A percentile compares a stretch with the other conserved stretches of the same genome.
These are phyloP conservation scores for Pimephales promelas DNA, from an alignment of 2,113 vertebrate species.

Conservation along the genomic window DNA sequence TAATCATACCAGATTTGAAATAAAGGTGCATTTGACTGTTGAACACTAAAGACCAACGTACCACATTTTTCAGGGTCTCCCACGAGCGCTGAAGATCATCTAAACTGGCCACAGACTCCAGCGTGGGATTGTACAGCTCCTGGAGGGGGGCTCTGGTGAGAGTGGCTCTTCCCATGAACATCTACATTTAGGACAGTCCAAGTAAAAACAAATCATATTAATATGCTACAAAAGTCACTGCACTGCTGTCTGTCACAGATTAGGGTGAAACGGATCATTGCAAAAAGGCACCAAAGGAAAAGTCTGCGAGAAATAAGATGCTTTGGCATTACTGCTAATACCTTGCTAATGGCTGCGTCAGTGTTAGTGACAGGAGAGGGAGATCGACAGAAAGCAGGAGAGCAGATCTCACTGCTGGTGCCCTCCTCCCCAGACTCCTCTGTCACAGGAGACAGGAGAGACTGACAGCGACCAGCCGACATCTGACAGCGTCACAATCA, in stretches of 20 bases:
- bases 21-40: not conserved
- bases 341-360: conserved; percentile 93
- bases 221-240: not conserved
- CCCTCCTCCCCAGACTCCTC: conserved; percentile 99
- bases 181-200: conserved; percentile 12
- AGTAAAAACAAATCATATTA: not conserved
- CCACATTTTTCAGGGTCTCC: conserved; percentile 99
- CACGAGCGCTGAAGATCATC: conserved; percentile 95
- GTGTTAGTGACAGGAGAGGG: conserved; percentile 92
- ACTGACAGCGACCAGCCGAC: conserved; percentile 98
- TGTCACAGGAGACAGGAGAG: conserved; percentile 95
- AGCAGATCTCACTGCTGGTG: conserved; percentile 97
- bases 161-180: conserved; percentile 74
- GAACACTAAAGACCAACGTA: conserved; percentile 64
- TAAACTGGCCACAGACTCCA: conserved; percentile 83
- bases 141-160: conserved; percentile 76
- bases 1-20: conserved; percentile 1
- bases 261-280: not conserved
- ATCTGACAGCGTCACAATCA: conserved; percentile 78
- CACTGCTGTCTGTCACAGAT: not conserved
- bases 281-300: not conserved
- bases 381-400: conserved; percentile 93
- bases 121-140: conserved; percentile 84
- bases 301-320: not conserved
- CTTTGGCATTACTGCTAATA: conserved; percentile 66